Percentiles rank a stretch among this genome's conserved stretches.
phyloP scores from a whole-genome alignment of 2,113 vertebrate genomes.

The Craseonycteris thonglongyai region DNA sequence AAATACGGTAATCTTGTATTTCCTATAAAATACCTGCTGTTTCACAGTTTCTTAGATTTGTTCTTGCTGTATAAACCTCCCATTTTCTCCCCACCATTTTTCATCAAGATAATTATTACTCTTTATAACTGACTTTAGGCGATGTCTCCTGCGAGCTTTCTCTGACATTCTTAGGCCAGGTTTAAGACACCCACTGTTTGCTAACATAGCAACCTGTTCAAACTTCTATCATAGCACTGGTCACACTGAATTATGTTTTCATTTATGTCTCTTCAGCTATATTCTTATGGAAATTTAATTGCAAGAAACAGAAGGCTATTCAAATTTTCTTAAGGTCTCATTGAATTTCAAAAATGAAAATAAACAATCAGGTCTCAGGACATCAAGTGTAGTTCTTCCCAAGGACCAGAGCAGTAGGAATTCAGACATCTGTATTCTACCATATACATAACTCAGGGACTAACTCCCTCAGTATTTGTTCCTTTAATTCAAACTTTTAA shows the following conservation, averaged over 20 bases:
- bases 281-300: not conserved
- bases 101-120: not conserved
- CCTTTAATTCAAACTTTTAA: not conserved
- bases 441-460: not conserved
- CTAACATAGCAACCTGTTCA: not conserved
- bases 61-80: not conserved
- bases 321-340: not conserved
- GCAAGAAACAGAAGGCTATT: not conserved
- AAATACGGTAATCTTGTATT: no score
- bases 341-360: not conserved
- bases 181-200: not conserved
- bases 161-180: not conserved
- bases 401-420: not conserved
- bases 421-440: not conserved
- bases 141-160: not conserved
- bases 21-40: no score
- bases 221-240: not conserved
- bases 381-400: not conserved
- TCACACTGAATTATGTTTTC: not conserved
- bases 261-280: not conserved
- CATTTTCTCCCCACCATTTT: not conserved
- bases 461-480: not conserved
- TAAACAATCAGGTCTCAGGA: not conserved
- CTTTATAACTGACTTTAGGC: not conserved
- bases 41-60: not conserved